A percentile compares a stretch with the other conserved stretches of the same genome.
phyloP scores from a whole-genome alignment of 2,888 invertebrate species.

The Auanema freiburgensis region DNA sequence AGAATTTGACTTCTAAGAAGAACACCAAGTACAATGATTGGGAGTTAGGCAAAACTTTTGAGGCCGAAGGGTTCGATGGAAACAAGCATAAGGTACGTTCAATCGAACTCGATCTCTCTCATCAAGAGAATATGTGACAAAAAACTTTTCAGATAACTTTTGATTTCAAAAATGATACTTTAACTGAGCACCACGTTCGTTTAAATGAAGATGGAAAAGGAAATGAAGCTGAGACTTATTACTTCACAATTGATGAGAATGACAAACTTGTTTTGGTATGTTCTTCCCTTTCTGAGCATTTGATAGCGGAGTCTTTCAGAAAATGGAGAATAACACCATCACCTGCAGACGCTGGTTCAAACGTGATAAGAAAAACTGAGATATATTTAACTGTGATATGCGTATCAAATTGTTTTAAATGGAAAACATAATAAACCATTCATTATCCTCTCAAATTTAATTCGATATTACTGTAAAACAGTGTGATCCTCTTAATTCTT shows the following conservation, averaged over 20 bases:
- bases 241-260: constrained; percentile 54
- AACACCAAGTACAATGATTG: constrained; percentile 52
- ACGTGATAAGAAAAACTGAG: constrained; percentile 23
- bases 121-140: background rate
- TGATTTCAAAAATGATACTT: constrained; percentile 39
- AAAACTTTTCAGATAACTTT: constrained; percentile 54
- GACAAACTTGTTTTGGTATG: constrained; percentile 55
- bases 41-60: constrained; percentile 55
- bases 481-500: no score
- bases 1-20: constrained; percentile 56
- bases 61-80: constrained; percentile 59
- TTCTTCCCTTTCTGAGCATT: background rate
- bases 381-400: no score
- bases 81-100: constrained; percentile 52
- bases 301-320: constrained; percentile 42
- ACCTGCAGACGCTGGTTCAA: constrained; percentile 61
- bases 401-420: no score
- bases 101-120: background rate
- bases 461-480: no score
- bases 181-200: constrained; percentile 59
- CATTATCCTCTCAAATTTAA: no score
- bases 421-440: no score
- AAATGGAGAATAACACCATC: constrained; percentile 56
- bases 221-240: constrained; percentile 45
- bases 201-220: constrained; percentile 55